phyloP scores from a whole-genome alignment of 2,113 vertebrate genomes.

The Pteruthius melanotis region DNA sequence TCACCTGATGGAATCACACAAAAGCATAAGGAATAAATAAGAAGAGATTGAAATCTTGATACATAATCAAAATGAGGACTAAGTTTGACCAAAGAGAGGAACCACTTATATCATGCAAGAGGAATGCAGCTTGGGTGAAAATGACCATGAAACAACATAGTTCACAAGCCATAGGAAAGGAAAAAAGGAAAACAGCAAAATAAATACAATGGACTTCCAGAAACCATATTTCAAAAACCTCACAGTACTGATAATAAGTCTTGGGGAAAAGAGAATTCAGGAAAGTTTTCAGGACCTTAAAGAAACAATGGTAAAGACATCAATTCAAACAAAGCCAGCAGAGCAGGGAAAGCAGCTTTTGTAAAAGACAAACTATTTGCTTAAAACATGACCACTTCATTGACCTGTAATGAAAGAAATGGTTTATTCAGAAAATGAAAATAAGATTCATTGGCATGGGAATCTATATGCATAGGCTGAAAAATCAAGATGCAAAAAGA shows the following conservation, averaged over 20 bases:
- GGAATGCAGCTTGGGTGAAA: slow-evolving; percentile 42
- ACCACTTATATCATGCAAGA: not conserved
- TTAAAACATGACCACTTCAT: not conserved
- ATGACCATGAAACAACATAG: slow-evolving; percentile 34
- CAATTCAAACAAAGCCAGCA: slow-evolving; percentile 4
- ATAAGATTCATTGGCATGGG: not conserved
- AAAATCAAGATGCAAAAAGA: not conserved
- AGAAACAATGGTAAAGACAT: slow-evolving; percentile 33
- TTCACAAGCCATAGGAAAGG: slow-evolving; percentile 32
- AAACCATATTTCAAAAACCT: slow-evolving; percentile 55
- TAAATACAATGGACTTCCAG: slow-evolving; percentile 64
- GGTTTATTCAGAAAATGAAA: not conserved
- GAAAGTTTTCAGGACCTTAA: slow-evolving; percentile 19
- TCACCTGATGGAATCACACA: not conserved
- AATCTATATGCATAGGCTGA: not conserved
- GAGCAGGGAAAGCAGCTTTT: not conserved
- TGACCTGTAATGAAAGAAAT: not conserved
- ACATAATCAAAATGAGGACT: not conserved
- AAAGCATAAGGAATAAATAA: not conserved
- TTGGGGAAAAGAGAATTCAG: slow-evolving; percentile 24
- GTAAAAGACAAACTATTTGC: not conserved
- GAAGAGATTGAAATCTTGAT: not conserved
- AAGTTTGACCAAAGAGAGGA: not conserved
- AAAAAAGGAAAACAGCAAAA: slow-evolving; percentile 52
- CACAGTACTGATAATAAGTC: slow-evolving; percentile 31